These are phyloP conservation scores for Bradypodion ventrale DNA, from an alignment of 2,797 vertebrate species.

Conservation along the genomic window DNA sequence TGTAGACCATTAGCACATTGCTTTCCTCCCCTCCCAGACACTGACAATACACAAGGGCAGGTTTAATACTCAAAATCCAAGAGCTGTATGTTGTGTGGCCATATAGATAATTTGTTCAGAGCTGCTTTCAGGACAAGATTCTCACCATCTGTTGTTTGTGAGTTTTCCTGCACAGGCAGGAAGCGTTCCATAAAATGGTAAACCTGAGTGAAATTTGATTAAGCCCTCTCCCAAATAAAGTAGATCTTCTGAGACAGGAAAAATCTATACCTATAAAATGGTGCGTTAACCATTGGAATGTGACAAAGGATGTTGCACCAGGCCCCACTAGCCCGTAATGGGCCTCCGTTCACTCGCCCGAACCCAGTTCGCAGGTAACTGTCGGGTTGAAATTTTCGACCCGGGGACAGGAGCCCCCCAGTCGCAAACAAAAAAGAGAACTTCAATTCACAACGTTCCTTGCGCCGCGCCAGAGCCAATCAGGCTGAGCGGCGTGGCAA, in stretches of 20 bases:
- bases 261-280: no score
- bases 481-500: no score
- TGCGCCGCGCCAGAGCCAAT: no score
- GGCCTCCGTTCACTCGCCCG: no score
- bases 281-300: no score
- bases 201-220: conserved; percentile 8
- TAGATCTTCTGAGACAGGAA: background rate
- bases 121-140: conserved; percentile 16
- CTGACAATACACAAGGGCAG: conserved; percentile 36
- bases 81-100: conserved; percentile 15
- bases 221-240: background rate
- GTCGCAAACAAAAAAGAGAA: no score
- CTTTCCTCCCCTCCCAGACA: conserved; percentile 35
- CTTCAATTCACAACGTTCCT: no score
- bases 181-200: background rate
- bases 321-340: no score
- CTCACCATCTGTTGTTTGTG: background rate
- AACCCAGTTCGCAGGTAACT: no score
- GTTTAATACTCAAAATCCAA: conserved; percentile 46
- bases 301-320: no score
- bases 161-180: background rate
- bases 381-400: no score
- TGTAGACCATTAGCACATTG: conserved; percentile 42
- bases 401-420: no score
- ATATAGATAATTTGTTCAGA: conserved; percentile 45